Conservation (phyloP, 2,797 vertebrate species). For the Apogon talboti region DNA sequence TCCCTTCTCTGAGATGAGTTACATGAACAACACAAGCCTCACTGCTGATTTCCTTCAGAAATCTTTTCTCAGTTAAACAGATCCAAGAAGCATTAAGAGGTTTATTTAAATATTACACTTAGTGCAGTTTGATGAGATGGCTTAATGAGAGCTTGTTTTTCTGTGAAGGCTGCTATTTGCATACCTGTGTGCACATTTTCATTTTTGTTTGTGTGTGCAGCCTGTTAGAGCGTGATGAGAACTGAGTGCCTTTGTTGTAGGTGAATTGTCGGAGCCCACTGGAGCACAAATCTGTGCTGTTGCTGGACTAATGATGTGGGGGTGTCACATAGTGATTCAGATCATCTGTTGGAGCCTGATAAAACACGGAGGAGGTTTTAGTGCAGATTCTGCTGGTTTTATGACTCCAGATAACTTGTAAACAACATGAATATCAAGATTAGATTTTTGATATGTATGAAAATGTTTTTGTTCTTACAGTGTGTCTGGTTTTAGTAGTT, state of each 20-base stretch:
- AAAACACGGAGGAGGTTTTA: constrained; percentile 19
- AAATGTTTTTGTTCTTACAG: not conserved
- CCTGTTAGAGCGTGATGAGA: constrained; percentile 19
- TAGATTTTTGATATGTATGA: not conserved
- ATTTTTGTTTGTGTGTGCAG: not conserved
- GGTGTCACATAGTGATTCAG: constrained; percentile 17
- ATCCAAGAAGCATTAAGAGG: too few relatives aligned
- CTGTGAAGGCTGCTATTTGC: constrained; percentile 34
- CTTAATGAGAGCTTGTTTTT: constrained; percentile 5
- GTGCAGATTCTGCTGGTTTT: constrained; percentile 7
- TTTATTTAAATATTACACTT: not conserved
- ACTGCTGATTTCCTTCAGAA: too few relatives aligned
- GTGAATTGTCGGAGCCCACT: constrained; percentile 55
- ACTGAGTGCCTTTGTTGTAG: constrained; percentile 58
- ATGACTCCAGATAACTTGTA: constrained; percentile 1
- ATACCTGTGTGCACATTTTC: constrained; percentile 23
- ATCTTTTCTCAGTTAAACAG: too few relatives aligned
- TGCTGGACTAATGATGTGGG: constrained; percentile 64
- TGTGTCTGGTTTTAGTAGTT: not conserved
- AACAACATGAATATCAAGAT: not conserved
- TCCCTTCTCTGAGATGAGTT: not conserved
- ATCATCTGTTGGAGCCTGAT: constrained; percentile 32
- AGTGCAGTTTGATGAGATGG: not conserved
- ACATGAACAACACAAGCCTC: too few relatives aligned
- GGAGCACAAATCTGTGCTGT: constrained; percentile 53